These are phyloP conservation scores for Brienomyrus longianalis DNA, from an alignment of 2,113 vertebrate genomes.

Conservation along the genomic window DNA sequence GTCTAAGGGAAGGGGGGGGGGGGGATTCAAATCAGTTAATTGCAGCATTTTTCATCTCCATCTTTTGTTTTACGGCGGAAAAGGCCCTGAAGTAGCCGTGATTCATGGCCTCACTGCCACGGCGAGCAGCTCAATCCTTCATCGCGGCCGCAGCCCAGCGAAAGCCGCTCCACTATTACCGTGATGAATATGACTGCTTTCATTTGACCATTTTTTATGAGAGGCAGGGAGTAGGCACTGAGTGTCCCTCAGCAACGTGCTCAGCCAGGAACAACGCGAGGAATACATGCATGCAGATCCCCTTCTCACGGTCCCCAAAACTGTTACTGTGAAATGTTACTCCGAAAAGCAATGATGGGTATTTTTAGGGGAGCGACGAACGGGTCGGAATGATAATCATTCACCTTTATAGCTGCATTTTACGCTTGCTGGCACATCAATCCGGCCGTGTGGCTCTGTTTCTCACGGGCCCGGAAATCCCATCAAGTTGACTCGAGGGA, in stretches of 20 bases:
- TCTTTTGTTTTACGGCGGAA: conserved; percentile 99
- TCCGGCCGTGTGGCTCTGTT: not conserved
- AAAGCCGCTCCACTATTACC: conserved; percentile 98
- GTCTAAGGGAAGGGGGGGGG: conserved; percentile 69
- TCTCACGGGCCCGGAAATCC: not conserved
- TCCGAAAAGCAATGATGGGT: not conserved
- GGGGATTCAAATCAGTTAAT: conserved; percentile 99
- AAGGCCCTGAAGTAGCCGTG: conserved; percentile 93
- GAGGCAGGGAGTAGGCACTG: conserved; percentile 45
- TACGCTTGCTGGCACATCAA: no score
- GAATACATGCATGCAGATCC: not conserved
- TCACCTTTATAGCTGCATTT: not conserved
- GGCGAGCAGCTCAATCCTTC: conserved; percentile 97
- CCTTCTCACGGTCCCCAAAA: conserved; percentile 6
- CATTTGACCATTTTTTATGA: conserved; percentile 75
- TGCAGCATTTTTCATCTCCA: conserved; percentile 99
- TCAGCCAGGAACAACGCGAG: conserved; percentile 7
- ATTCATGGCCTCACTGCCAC: conserved; percentile 94
- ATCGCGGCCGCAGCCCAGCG: conserved; percentile 86
- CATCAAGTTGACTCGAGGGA: not conserved
- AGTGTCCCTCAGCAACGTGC: conserved; percentile 15
- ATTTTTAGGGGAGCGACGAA: not conserved
- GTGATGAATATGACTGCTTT: conserved; percentile 99
- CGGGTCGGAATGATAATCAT: not conserved
- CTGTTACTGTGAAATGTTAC: conserved; percentile 14